phyloP scores from a whole-genome alignment of 2,888 invertebrate genomes.

The Tortrix viridana region DNA sequence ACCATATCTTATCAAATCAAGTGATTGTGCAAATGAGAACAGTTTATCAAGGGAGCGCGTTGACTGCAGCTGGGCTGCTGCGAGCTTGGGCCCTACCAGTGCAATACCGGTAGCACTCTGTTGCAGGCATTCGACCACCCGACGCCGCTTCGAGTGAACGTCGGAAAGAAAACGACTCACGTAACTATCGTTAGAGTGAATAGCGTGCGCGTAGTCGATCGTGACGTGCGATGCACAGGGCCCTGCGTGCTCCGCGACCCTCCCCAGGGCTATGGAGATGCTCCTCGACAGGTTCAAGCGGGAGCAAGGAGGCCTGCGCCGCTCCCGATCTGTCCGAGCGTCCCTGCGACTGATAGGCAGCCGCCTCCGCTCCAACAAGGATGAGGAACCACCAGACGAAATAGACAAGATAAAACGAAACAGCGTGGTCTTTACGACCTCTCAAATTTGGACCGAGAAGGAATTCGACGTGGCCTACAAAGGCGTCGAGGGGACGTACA shows the following conservation, averaged over 20 bases:
- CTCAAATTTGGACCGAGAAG: slow-evolving; percentile 72
- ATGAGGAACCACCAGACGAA: slow-evolving; percentile 66
- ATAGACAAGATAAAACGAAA: slow-evolving; percentile 66
- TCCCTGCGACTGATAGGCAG: slow-evolving; percentile 87
- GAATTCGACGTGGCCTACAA: slow-evolving; percentile 73
- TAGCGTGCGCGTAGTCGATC: slow-evolving; percentile 79
- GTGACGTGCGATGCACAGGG: slow-evolving; percentile 79
- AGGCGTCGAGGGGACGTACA: slow-evolving; percentile 78
- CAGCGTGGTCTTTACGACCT: slow-evolving; percentile 65
- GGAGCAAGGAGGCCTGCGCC: slow-evolving; percentile 81
- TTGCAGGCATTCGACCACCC: slow-evolving; percentile 72
- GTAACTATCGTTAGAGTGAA: slow-evolving; percentile 77
- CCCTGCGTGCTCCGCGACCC: slow-evolving; percentile 68
- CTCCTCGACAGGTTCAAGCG: slow-evolving; percentile 80
- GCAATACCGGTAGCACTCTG: slow-evolving; percentile 47
- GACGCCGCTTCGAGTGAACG: slow-evolving; percentile 79
- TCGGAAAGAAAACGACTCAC: slow-evolving; percentile 73
- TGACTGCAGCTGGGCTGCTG: slow-evolving; percentile 57
- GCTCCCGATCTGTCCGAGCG: slow-evolving; percentile 88
- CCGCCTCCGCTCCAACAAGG: slow-evolving; percentile 82
- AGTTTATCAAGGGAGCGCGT: slow-evolving; percentile 65
- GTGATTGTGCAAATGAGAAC: slow-evolving; percentile 78
- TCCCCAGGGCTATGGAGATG: slow-evolving; percentile 80
- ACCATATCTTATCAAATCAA: slow-evolving; percentile 75
- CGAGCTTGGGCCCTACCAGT: slow-evolving; percentile 68